These are phyloP conservation scores for Polietes domitor DNA, from an alignment of 2,888 invertebrate species.

Conservation along the genomic window DNA sequence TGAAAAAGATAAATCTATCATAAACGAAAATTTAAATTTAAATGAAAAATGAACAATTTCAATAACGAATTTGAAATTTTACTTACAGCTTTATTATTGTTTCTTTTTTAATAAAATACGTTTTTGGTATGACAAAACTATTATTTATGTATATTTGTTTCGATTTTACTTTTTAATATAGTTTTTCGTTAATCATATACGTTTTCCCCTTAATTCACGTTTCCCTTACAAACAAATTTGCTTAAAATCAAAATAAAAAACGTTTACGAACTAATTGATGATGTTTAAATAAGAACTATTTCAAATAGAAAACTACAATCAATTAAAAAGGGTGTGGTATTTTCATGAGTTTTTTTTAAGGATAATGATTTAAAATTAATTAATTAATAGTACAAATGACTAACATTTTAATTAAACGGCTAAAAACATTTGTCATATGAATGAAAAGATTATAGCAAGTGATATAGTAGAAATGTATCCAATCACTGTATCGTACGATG, in stretches of 20 bases:
- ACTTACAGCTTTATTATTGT: slow-evolving; percentile 8
- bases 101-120: slow-evolving; percentile 43
- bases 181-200: slow-evolving; percentile 56
- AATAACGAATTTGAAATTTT: neutral
- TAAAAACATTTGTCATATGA: slow-evolving; percentile 46
- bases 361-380: slow-evolving; percentile 41
- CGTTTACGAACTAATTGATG: slow-evolving; percentile 8
- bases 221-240: neutral
- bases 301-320: slow-evolving; percentile 1
- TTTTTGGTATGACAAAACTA: slow-evolving; percentile 72
- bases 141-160: slow-evolving; percentile 65
- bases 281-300: slow-evolving; percentile 41
- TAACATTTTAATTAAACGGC: slow-evolving; percentile 57
- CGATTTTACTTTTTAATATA: slow-evolving; percentile 54
- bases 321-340: slow-evolving; percentile 21
- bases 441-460: slow-evolving; percentile 1
- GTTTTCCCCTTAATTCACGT: slow-evolving; percentile 15
- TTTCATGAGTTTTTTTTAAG: slow-evolving; percentile 27
- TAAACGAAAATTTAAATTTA: no score
- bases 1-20: no score
- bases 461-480: slow-evolving; percentile 2
- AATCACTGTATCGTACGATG: neutral
- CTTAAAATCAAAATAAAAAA: slow-evolving; percentile 19
- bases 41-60: neutral
- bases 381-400: slow-evolving; percentile 46